These are phyloP conservation scores for Allobates femoralis DNA, from an alignment of 2,797 vertebrate genomes.

Conservation along the genomic window DNA sequence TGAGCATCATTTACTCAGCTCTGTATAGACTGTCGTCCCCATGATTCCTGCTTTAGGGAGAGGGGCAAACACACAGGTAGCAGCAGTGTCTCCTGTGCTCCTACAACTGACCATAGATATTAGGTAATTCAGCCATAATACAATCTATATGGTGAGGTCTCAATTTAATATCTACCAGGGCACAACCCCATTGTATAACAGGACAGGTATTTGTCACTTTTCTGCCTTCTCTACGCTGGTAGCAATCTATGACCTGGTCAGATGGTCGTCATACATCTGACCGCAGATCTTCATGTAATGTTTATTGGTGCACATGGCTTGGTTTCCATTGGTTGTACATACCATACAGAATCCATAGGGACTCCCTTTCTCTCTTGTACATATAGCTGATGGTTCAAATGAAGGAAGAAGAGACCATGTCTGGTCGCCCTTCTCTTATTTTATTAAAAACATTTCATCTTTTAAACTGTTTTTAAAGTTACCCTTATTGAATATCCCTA, in stretches of 20 bases:
- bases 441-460: neutral
- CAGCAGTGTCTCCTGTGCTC: neutral
- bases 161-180: neutral
- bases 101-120: neutral
- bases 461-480: neutral
- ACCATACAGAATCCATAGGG: neutral
- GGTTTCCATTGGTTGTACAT: neutral
- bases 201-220: neutral
- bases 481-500: neutral
- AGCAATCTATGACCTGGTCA: neutral
- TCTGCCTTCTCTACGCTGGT: neutral
- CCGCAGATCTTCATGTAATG: neutral
- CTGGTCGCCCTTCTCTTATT: neutral
- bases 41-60: conserved; percentile 6
- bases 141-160: neutral
- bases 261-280: neutral
- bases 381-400: neutral
- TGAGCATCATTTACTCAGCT: neutral
- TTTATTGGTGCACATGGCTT: neutral
- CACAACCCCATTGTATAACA: neutral
- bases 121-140: neutral
- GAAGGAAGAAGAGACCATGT: neutral
- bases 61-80: neutral
- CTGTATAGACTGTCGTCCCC: neutral
- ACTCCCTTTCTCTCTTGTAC: neutral